Base-by-base conservation (phyloP, 2,113 vertebrate genomes). In the Myiagra hebetior region DNA sequence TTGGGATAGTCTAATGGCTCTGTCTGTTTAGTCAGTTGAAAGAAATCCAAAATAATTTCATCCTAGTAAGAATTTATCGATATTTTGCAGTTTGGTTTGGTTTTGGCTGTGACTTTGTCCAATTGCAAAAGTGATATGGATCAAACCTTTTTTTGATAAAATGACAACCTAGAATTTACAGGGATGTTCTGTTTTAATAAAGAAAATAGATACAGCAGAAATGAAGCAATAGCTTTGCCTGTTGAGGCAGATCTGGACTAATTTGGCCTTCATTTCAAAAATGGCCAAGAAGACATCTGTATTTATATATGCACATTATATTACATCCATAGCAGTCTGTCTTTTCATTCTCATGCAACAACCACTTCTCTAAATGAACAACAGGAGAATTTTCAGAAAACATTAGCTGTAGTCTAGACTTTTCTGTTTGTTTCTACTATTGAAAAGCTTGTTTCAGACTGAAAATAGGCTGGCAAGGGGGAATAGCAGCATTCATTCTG, bases 211-310 rank as follows among this genome's bases (percentile, higher is more conserved):
- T 53, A 49, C 35, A 39, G 9, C 47, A 85, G 74, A 89, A 89
- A 65, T 26, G 23, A 87, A 82, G 57, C 22, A 64, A 75, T 60
- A 89, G 31, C 24, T 72, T 56, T 94, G 27, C 9, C 56, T 89
- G 0, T 75, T 85, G 80, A 91, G 69, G 30, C 68, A 81, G 41
- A 92, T 67, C 31, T 89, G 62, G 49, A 50, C 44, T 91, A 76
- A 93, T 79, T 87, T 89, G 87, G 20, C 49, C 81, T 94, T 87
- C n/a, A 64, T 87, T 94, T 95, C 53, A 92, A 64, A 95, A 95
- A 78, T 85, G 81, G 57, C 74, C 93, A 89, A 65, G 73, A 91
- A 84, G 81, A 94, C 81, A 92, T 94, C 87, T 80, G 82, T 87
- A 94, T 94, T 94, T 93, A 88, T 85, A 73, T 69, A 68, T 57